Evolutionary conservation across 2,113 vertebrate species (phyloP).

Genomic region (Struthidea cinerea): DNA sequence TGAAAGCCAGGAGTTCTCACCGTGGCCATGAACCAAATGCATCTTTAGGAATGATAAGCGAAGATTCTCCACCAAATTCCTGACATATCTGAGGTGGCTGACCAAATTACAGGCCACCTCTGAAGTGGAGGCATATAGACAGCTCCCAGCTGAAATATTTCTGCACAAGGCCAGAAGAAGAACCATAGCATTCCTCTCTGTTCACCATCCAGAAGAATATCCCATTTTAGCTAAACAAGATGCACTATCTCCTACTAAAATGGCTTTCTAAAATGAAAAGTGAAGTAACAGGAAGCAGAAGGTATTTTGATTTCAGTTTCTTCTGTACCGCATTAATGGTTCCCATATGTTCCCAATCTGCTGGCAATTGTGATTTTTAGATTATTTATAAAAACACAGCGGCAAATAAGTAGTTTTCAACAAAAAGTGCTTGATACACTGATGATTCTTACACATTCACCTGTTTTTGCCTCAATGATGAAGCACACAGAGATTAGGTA

Average conservation of each 20-base stretch:
- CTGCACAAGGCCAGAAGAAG: neutral
- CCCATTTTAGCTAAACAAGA: neutral
- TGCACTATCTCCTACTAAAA: neutral
- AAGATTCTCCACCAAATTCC: neutral
- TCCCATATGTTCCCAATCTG: neutral
- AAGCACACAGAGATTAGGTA: neutral
- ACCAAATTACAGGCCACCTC: neutral
- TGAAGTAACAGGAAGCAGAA: constrained; percentile 31
- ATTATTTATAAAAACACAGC: neutral
- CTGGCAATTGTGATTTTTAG: neutral
- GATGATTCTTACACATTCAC: neutral
- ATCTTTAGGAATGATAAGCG: neutral
- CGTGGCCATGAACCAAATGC: neutral
- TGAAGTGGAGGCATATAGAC: neutral
- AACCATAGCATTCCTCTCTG: neutral
- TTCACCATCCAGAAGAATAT: neutral
- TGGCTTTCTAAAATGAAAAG: constrained; percentile 28
- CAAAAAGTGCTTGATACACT: neutral
- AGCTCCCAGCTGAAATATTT: neutral
- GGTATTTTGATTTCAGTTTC: constrained; percentile 5
- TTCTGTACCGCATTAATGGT: neutral
- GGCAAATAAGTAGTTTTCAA: neutral
- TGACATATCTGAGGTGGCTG: neutral
- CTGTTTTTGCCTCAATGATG: neutral
- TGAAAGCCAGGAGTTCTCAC: neutral